A percentile compares a stretch with the other conserved stretches of the same genome.
These are phyloP conservation scores for Pollenia griseotomentosa DNA, from an alignment of 2,888 invertebrate genomes.

Conservation along the genomic window DNA sequence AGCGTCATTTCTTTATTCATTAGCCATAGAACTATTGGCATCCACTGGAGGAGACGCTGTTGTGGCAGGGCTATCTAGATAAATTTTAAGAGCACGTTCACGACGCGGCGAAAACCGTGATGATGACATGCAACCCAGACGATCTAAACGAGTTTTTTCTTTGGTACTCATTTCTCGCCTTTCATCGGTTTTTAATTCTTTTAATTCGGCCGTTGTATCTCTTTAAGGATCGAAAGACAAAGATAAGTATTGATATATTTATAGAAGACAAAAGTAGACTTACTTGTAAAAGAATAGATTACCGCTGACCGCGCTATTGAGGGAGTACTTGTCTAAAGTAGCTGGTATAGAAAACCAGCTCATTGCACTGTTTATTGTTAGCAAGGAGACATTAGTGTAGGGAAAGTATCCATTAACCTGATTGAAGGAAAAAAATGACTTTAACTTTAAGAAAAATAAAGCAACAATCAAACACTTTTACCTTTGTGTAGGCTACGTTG, in stretches of 20 bases:
- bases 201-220: conserved; percentile 86
- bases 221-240: conserved; percentile 81
- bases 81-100: conserved; percentile 90
- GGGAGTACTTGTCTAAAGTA: conserved; percentile 86
- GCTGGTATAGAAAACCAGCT: conserved; percentile 87
- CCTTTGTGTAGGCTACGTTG: conserved; percentile 87
- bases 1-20: conserved; percentile 45
- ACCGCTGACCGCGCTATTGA: conserved; percentile 87
- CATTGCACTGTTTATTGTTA: conserved; percentile 86
- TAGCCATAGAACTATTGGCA: conserved; percentile 64
- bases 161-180: conserved; percentile 86
- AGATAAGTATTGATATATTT: not conserved
- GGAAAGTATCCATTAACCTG: conserved; percentile 85
- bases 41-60: conserved; percentile 61
- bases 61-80: conserved; percentile 85
- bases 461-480: conserved; percentile 55
- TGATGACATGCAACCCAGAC: conserved; percentile 82
- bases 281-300: conserved; percentile 89
- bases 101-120: conserved; percentile 87
- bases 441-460: not conserved
- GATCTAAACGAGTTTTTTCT: conserved; percentile 86
- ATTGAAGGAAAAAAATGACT: not conserved
- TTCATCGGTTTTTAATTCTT: conserved; percentile 87
- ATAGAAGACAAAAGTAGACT: conserved; percentile 60
- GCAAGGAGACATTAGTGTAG: conserved; percentile 86